These are phyloP conservation scores for Halocynthia aurantium DNA, from an alignment of 23 tunicate species.

Conservation along the genomic window DNA sequence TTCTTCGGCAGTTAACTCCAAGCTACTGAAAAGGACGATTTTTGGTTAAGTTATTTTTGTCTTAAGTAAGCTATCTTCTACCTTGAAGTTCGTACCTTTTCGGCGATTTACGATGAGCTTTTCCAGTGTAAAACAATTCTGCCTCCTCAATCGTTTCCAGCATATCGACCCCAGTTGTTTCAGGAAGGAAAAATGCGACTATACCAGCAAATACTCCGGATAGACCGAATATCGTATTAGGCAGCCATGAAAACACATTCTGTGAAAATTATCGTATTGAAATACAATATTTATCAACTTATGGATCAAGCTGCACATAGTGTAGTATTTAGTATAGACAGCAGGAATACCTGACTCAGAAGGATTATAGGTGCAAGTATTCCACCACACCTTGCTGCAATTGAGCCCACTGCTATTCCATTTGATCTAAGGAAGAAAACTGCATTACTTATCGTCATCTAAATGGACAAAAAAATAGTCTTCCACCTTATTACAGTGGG, in stretches of 20 bases:
- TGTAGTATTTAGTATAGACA: too few relatives aligned
- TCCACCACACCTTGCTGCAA: slow-evolving; percentile 38
- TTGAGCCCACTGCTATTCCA: slow-evolving; percentile 40
- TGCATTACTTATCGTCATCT: neutral
- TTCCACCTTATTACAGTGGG: slow-evolving; percentile 65
- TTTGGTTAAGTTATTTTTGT: too few relatives aligned
- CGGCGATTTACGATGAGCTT: neutral
- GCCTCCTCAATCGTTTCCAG: slow-evolving; percentile 73
- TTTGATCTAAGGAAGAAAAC: slow-evolving; percentile 32
- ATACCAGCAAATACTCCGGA: slow-evolving; percentile 33
- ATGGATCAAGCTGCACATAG: too few relatives aligned
- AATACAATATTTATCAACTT: too few relatives aligned
- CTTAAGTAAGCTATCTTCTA: too few relatives aligned
- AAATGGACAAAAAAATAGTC: neutral
- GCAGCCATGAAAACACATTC: slow-evolving; percentile 47
- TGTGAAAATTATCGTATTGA: too few relatives aligned
- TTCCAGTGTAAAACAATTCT: slow-evolving; percentile 52
- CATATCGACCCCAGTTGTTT: slow-evolving; percentile 56
- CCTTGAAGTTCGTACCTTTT: too few relatives aligned
- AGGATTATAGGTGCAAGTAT: slow-evolving; percentile 36
- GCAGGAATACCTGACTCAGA: slow-evolving; percentile 9
- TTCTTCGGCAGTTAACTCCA: too few relatives aligned
- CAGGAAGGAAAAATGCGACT: slow-evolving; percentile 38
- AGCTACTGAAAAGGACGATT: too few relatives aligned
- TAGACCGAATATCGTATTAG: slow-evolving; percentile 54